Evolutionary conservation across 2,113 vertebrate genomes (phyloP).

Genomic region (Nematolebias whitei): DNA sequence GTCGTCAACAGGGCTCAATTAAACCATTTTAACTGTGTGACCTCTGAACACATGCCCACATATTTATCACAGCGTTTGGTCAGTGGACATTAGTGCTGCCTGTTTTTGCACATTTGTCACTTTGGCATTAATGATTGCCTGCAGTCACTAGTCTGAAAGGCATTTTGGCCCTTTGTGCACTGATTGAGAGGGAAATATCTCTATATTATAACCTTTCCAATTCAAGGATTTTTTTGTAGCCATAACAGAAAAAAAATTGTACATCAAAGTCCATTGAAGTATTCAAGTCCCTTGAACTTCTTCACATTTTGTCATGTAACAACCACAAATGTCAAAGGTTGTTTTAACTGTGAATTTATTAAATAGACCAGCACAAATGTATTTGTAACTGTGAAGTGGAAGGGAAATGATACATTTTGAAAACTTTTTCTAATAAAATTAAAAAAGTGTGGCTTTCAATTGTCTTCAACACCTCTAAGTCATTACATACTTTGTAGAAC

Average conservation of each 20-base stretch:
- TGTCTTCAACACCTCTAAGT: too few species aligned
- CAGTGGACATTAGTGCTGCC: neutral
- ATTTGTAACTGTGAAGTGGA: too few species aligned
- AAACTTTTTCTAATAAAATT: too few species aligned
- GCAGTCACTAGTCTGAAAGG: neutral
- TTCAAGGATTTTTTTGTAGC: neutral
- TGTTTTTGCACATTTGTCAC: conserved; percentile 26
- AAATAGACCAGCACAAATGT: too few species aligned
- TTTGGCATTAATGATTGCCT: neutral
- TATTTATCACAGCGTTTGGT: conserved; percentile 10
- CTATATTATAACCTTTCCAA: neutral
- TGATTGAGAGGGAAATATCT: neutral
- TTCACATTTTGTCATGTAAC: too few species aligned
- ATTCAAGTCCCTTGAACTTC: too few species aligned
- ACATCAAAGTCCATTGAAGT: too few species aligned
- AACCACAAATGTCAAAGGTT: too few species aligned
- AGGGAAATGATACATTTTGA: too few species aligned
- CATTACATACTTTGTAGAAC: too few species aligned
- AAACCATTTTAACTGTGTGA: conserved; percentile 11
- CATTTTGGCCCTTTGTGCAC: neutral
- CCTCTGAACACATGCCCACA: conserved; percentile 44
- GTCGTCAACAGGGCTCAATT: neutral
- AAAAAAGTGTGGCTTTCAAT: too few species aligned
- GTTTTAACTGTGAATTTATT: too few species aligned
- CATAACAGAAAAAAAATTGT: neutral